Evolutionary conservation across 2,888 invertebrate genomes (phyloP), one percentile per base, ranked within the genome.

Genomic region (Noctuana brunneofusca): DNA sequence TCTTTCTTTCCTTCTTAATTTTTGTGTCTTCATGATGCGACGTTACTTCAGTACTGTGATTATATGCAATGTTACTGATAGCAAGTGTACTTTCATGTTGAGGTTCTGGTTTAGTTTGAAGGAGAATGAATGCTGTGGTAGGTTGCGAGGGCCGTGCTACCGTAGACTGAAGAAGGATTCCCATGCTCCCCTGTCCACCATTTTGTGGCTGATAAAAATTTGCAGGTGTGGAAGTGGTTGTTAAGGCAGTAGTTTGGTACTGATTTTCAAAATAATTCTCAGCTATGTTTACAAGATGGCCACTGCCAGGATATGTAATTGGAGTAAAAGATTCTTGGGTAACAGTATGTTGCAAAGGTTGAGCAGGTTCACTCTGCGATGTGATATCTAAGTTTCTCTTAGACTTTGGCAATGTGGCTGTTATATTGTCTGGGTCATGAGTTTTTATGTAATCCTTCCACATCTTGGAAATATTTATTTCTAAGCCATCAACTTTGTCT

Each of bases 381-480:
- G 76, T 69, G 41, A 81, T 69, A 62, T 91, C 90, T 63, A 78
- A 73, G 63, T 75, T 83, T 58, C 90, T 78, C 69, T 92, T 92
- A 32, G 91, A 90, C 71, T 92, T 92, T 24, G 88, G 87, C 83
- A 89, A 82, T 62, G 90, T 91, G 41, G 89, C 87, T 64, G 84
- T 80, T 67, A 91, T 87, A 69, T 92, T 92, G 32, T 91, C 89
- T 38, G 92, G 92, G 70, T 93, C 92, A 83, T 86, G 91, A 4
- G 86, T 83, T 69, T 91, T 90, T n/a, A 92, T 90, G 65, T 92
- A 93, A 70, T 92, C 92, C 72, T 92, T 92, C 92, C 92, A 92
- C 92, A 93, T 92, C 75, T 92, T 92, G 2, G 92, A 92, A 66
- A 93, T 92, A 70, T 93, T 93, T 32, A 93, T 92, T 81, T 92